Percentiles rank a stretch among this genome's conserved stretches.
Evolutionary conservation across 1,140 invertebrate genomes (phyloP).

Genomic region (Halesus radiatus): DNA sequence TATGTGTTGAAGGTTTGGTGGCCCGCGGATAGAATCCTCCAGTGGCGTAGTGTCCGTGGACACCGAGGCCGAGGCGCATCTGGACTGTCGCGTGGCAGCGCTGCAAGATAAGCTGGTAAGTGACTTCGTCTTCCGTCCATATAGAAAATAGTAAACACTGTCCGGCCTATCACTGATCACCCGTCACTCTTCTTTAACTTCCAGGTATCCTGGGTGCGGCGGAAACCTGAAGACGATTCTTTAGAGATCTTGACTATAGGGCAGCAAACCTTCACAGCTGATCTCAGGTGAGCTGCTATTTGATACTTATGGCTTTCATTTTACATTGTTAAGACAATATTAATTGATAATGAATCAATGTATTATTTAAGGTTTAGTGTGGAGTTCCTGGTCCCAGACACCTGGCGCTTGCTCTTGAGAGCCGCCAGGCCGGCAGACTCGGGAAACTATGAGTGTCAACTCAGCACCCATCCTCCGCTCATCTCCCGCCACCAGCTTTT

Average conservation of each 20-base stretch:
- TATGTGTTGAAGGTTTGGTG: constrained; percentile 52
- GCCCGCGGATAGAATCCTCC: constrained; percentile 50
- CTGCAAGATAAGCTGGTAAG: constrained; percentile 54
- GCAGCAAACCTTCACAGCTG: constrained; percentile 79
- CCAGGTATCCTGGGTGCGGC: constrained; percentile 81
- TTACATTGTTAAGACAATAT: too few relatives aligned
- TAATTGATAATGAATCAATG: too few relatives aligned
- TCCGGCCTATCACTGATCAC: background rate
- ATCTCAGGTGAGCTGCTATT: constrained; percentile 72
- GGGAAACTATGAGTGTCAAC: constrained; percentile 82
- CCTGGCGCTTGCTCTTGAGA: constrained; percentile 79
- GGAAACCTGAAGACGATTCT: constrained; percentile 74
- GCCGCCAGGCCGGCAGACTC: constrained; percentile 78
- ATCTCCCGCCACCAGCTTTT: constrained; percentile 62
- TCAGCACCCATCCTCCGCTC: constrained; percentile 84
- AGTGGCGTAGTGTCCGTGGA: constrained; percentile 45
- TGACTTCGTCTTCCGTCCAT: background rate
- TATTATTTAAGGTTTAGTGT: constrained; percentile 68
- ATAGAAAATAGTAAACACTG: background rate
- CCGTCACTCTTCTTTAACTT: constrained; percentile 15
- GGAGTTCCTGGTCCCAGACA: constrained; percentile 82
- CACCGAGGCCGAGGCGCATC: constrained; percentile 44
- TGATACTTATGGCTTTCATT: too few relatives aligned
- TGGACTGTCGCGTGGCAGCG: constrained; percentile 50
- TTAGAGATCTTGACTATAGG: constrained; percentile 79